These are phyloP conservation scores for Nannospalax galili DNA, from an alignment of 2,113 vertebrate species.

Conservation along the genomic window DNA sequence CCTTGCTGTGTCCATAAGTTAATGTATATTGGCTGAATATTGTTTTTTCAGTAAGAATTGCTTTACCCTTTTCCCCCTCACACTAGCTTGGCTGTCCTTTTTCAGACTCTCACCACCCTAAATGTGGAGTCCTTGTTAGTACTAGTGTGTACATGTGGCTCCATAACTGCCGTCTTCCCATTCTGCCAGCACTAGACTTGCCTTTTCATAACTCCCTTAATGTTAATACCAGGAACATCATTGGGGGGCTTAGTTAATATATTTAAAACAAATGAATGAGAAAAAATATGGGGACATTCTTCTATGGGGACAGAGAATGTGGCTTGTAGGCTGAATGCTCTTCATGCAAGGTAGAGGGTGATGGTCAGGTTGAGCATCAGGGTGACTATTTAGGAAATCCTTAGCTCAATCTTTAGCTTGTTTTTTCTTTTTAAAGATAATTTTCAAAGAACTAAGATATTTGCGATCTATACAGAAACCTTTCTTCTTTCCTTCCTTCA, in stretches of 20 bases:
- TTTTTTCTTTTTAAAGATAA: background rate
- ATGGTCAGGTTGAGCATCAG: no score
- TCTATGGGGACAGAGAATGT: background rate
- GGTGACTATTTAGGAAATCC: background rate
- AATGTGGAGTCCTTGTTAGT: background rate
- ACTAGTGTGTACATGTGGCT: background rate
- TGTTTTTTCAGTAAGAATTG: background rate
- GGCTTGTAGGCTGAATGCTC: background rate
- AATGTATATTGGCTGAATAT: background rate
- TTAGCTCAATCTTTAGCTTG: background rate
- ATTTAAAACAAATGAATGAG: background rate
- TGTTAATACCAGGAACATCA: background rate
- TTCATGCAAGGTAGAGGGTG: no score
- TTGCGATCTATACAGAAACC: background rate
- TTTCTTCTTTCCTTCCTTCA: no score
- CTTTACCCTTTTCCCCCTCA: background rate
- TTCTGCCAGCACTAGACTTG: background rate
- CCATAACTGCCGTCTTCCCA: background rate
- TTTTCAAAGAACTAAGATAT: constrained; percentile 25
- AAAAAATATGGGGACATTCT: background rate
- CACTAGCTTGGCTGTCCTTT: background rate
- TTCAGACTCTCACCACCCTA: background rate
- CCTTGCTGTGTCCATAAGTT: no score
- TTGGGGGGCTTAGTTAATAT: background rate
- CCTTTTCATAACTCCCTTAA: background rate